Base-by-base conservation (phyloP, 2,797 vertebrate species). In the Xenopus petersii region DNA sequence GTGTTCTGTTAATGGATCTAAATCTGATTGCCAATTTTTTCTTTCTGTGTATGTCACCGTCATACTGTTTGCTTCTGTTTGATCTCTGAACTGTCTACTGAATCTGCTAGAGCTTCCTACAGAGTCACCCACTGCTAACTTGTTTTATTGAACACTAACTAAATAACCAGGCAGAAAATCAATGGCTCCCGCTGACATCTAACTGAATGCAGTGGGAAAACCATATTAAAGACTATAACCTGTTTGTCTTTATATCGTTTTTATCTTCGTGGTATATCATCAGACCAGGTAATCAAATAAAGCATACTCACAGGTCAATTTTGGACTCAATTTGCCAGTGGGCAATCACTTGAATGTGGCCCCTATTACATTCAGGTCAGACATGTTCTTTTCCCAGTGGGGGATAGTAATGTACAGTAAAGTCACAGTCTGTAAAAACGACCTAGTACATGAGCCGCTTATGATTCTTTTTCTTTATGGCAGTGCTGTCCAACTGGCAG, bases 91-190 rank as follows among this genome's bases (percentile, higher is more conserved):
- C n/a, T 59, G 33, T 59, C 16, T 17, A 30, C 33, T 67, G 21
- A 49, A 9, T 46, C 15, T 58, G 30, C 33, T 30, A 12, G 11
- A 6, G 11, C 54, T 16, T 11, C 17, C n/a, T 48, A 54, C 49
- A 54, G 36, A 42, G 15, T 7, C 49, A 51, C 11, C 49, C 15
- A 11, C 58, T 48, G 10, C 26, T 60, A 64, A 49, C n/a, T 12
- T 51, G 58, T 33, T 60, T 8, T 9, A 33, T 13, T 63, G 59
- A 64, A 12, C 47, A 16, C 17, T 30, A 36, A n/a, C 55, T 74
- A 30, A n/a, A 73, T 64, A 62, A 68, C 56, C 46, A n/a, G 26
- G 12, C 55, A 49, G 56, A 60, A 36, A 15, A 62, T 68, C 58
- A 54, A 42, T 62, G 16, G 48, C 54, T 75, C 36, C 21, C 11